These are phyloP conservation scores for Andrena fulva DNA, from an alignment of 2,888 invertebrate genomes.

Conservation along the genomic window DNA sequence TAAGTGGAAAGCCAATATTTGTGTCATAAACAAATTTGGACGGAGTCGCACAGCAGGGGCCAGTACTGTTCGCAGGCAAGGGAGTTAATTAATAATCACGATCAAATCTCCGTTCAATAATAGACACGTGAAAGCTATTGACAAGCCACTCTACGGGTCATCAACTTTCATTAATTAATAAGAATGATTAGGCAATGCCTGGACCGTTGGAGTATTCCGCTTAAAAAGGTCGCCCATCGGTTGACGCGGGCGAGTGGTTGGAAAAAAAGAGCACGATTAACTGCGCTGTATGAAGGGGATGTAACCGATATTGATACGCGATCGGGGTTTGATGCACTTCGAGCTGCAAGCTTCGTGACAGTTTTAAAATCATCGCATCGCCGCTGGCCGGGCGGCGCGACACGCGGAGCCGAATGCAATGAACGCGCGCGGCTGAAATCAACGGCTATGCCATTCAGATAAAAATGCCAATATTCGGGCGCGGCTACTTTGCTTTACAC, in stretches of 20 bases:
- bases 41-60: no score
- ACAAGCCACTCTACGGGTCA: background rate
- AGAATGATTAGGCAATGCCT: background rate
- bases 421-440: conserved; percentile 64
- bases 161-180: conserved; percentile 2
- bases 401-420: conserved; percentile 40
- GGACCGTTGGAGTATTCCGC: background rate
- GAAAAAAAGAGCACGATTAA: conserved; percentile 12
- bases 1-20: no score
- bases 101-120: background rate
- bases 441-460: conserved; percentile 66
- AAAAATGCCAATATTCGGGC: conserved; percentile 74
- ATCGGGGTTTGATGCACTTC: conserved; percentile 22
- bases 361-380: conserved; percentile 52
- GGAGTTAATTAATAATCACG: background rate
- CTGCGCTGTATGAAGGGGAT: background rate
- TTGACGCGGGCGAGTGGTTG: background rate
- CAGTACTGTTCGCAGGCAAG: no score
- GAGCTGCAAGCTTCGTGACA: conserved; percentile 31
- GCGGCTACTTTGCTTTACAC: conserved; percentile 71
- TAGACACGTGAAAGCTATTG: background rate
- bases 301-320: conserved; percentile 28
- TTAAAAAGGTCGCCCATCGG: conserved; percentile 3
- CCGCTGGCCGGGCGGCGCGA: conserved; percentile 18
- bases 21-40: no score